Conservation (phyloP, 1,140 invertebrate genomes). For the Holcopasites calliopsidis region DNA sequence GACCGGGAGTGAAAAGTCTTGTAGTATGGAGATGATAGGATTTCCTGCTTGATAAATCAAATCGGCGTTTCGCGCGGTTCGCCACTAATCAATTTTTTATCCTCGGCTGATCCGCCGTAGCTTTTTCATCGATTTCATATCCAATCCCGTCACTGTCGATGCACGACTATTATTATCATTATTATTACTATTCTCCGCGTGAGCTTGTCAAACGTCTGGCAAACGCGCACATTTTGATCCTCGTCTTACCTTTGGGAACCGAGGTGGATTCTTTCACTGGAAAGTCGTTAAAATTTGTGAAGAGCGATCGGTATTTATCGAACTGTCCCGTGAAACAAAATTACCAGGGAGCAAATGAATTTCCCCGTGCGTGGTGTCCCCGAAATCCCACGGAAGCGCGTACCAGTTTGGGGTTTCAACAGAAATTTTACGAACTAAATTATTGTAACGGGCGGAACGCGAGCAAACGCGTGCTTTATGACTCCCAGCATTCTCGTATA, state of each 20-base stretch:
- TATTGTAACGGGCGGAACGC: constrained; percentile 68
- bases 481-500: constrained; percentile 70
- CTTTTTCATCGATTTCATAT: constrained; percentile 55
- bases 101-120: constrained; percentile 19
- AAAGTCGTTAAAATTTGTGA: too few relatives aligned
- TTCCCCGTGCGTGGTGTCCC: constrained; percentile 15
- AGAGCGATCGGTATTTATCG: not conserved
- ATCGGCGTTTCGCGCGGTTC: constrained; percentile 62
- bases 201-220: not conserved
- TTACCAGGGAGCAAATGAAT: constrained; percentile 26
- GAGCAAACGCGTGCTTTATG: constrained; percentile 64
- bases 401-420: constrained; percentile 35
- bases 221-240: too few relatives aligned
- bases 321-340: constrained; percentile 27
- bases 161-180: constrained; percentile 17
- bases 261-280: too few relatives aligned
- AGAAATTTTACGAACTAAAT: constrained; percentile 71
- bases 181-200: not conserved
- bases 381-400: constrained; percentile 33
- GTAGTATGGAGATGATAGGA: constrained; percentile 74
- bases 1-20: constrained; percentile 77
- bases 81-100: constrained; percentile 67
- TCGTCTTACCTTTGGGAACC: not conserved
- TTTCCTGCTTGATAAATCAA: constrained; percentile 76
- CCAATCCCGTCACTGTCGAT: constrained; percentile 27